Conservation (phyloP, 2,888 invertebrate genomes). For the Drosophila algonquin region DNA sequence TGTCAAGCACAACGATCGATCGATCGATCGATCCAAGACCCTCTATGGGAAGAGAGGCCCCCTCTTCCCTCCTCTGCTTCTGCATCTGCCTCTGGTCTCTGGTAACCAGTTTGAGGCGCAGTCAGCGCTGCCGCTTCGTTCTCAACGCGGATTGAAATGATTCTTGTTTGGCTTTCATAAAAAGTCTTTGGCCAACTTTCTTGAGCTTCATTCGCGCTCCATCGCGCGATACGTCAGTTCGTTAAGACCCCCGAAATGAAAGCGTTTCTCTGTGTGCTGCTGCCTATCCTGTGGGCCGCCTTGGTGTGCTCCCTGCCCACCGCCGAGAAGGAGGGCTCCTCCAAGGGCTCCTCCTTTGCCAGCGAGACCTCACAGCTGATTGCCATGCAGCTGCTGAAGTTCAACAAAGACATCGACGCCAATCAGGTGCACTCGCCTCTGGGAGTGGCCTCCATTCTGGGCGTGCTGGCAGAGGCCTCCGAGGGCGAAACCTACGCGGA, state of each 20-base stretch:
- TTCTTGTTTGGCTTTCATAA: constrained; percentile 73
- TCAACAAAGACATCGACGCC: constrained; percentile 81
- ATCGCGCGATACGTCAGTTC: constrained; percentile 44
- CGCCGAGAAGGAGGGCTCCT: constrained; percentile 33
- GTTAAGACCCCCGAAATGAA: constrained; percentile 53
- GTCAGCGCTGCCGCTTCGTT: constrained; percentile 40
- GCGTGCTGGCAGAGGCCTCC: constrained; percentile 87
- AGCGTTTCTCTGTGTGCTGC: constrained; percentile 41
- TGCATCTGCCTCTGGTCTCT: background rate
- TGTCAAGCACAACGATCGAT: constrained; percentile 37
- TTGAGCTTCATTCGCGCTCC: constrained; percentile 81
- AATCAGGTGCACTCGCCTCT: constrained; percentile 88
- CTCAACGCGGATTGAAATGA: constrained; percentile 49
- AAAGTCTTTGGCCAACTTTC: constrained; percentile 81
- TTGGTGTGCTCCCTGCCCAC: constrained; percentile 47
- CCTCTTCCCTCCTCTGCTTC: background rate
- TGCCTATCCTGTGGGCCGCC: constrained; percentile 48
- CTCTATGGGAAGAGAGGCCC: constrained; percentile 12
- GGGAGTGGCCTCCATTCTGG: constrained; percentile 87
- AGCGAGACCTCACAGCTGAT: constrained; percentile 81
- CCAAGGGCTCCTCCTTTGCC: constrained; percentile 61
- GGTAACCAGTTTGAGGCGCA: constrained; percentile 62
- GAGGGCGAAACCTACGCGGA: constrained; percentile 86
- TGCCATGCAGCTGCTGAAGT: constrained; percentile 81
- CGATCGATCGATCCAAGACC: constrained; percentile 23